These are phyloP conservation scores for Halictus rubicundus DNA, from an alignment of 1,140 invertebrate species.

Conservation along the genomic window DNA sequence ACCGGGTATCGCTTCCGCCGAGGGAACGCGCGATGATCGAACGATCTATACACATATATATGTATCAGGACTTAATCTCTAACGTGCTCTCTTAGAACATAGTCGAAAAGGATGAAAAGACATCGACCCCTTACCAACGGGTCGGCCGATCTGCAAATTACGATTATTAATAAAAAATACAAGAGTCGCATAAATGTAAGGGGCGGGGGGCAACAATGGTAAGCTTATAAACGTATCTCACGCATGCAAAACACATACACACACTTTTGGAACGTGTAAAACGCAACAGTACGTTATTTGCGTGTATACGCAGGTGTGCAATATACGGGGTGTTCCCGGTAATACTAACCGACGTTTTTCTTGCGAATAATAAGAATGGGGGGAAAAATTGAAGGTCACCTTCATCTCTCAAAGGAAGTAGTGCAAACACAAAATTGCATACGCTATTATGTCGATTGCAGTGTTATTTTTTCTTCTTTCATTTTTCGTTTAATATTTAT, in stretches of 20 bases:
- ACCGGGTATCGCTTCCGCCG: constrained; percentile 15
- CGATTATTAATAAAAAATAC: neutral
- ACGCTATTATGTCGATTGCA: too few relatives aligned
- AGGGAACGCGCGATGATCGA: neutral
- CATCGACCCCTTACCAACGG: constrained; percentile 74
- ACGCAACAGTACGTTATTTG: constrained; percentile 26
- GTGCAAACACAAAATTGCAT: too few relatives aligned
- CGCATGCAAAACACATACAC: constrained; percentile 80
- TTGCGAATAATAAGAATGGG: too few relatives aligned
- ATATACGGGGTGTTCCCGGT: too few relatives aligned
- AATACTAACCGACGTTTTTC: too few relatives aligned
- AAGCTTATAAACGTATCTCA: constrained; percentile 76
- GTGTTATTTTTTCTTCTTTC: too few relatives aligned
- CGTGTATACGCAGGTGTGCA: neutral
- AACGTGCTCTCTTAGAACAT: constrained; percentile 42
- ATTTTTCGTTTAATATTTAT: too few relatives aligned
- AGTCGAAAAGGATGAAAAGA: constrained; percentile 24
- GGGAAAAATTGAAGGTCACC: too few relatives aligned
- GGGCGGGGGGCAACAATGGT: constrained; percentile 21
- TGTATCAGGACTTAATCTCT: constrained; percentile 19
- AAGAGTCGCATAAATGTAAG: constrained; percentile 41
- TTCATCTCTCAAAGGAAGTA: too few relatives aligned
- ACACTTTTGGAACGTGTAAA: constrained; percentile 67
- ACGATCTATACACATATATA: neutral
- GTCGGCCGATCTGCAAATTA: constrained; percentile 39